A percentile compares a stretch with the other conserved stretches of the same genome.
phyloP scores from a whole-genome alignment of 2,113 vertebrate species.

The Monopterus albus region DNA sequence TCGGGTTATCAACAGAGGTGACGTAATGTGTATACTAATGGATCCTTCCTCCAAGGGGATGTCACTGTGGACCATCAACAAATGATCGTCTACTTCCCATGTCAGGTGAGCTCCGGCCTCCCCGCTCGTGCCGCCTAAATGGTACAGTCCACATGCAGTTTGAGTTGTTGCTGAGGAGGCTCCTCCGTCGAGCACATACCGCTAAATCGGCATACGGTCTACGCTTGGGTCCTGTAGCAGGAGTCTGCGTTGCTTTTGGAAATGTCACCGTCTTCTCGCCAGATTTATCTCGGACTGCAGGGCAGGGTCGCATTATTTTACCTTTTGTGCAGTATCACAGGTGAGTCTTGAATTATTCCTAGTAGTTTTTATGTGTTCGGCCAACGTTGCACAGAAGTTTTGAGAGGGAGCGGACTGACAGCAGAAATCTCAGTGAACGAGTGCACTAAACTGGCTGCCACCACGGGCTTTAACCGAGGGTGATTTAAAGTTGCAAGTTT shows the following conservation, averaged over 20 bases:
- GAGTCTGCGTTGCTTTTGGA: constrained; percentile 41
- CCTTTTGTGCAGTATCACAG: constrained; percentile 72
- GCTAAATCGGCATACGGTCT: constrained; percentile 49
- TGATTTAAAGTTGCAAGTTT: constrained; percentile 11
- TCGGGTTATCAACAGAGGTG: constrained; percentile 74
- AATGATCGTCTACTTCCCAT: neutral
- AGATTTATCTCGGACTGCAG: constrained; percentile 60
- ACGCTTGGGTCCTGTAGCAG: constrained; percentile 18
- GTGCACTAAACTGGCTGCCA: neutral
- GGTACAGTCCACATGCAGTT: constrained; percentile 82
- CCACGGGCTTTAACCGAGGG: no score
- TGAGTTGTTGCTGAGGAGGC: constrained; percentile 85
- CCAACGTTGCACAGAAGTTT: constrained; percentile 61
- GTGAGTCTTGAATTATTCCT: constrained; percentile 61
- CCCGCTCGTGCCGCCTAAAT: constrained; percentile 49
- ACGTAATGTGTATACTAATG: constrained; percentile 76
- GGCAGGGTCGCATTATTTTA: constrained; percentile 49
- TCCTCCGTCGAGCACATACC: constrained; percentile 69
- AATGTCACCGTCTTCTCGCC: constrained; percentile 62
- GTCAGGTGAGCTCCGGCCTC: constrained; percentile 63
- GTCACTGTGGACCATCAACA: constrained; percentile 7
- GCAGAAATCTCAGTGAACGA: neutral
- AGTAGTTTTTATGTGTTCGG: constrained; percentile 1
- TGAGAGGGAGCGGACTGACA: constrained; percentile 13
- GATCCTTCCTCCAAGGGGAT: constrained; percentile 51